These are phyloP conservation scores for Mellivora capensis DNA, from an alignment of 2,113 vertebrate species.

Conservation along the genomic window DNA sequence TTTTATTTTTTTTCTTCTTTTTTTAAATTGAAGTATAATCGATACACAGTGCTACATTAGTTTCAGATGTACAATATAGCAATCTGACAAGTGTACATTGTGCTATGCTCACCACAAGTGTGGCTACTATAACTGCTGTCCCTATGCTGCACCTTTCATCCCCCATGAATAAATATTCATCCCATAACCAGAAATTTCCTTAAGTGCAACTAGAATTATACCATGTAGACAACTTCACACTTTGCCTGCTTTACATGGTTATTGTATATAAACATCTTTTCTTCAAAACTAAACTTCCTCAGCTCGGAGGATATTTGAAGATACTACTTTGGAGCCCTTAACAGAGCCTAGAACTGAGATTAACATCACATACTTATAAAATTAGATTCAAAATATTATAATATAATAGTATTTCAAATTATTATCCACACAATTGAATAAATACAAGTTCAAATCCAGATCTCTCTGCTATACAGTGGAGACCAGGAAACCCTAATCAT, in stretches of 20 bases:
- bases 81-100: neutral
- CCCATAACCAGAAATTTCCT: neutral
- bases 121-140: neutral
- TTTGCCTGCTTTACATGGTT: neutral
- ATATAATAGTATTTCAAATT: neutral
- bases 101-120: neutral
- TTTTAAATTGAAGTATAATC: neutral
- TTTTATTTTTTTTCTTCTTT: neutral
- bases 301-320: neutral
- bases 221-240: neutral
- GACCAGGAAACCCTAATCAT: neutral
- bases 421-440: neutral
- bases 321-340: neutral
- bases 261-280: neutral
- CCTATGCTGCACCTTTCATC: neutral
- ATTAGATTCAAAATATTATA: neutral
- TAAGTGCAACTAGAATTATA: neutral
- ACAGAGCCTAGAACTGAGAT: neutral
- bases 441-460: neutral
- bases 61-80: neutral
- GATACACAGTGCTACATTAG: neutral
- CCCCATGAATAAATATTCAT: neutral
- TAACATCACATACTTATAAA: neutral
- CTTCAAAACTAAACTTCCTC: neutral
- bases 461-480: neutral